Evolutionary conservation across 2,888 invertebrate genomes (phyloP).

Genomic region (Amphipoea oculea): DNA sequence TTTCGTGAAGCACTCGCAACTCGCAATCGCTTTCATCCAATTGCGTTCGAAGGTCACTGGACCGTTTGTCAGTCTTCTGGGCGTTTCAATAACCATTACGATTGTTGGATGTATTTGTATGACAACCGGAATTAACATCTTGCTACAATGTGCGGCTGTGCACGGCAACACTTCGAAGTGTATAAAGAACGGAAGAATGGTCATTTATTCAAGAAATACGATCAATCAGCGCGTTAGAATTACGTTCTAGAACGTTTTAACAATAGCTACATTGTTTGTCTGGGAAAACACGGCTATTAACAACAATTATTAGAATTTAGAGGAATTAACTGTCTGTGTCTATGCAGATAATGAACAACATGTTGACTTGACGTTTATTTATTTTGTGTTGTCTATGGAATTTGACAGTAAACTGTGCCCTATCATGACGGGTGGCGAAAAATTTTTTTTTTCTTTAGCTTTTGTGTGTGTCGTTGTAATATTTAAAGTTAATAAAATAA

Average conservation of each 20-base stretch:
- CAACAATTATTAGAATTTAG: constrained; percentile 7
- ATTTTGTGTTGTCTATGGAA: background rate
- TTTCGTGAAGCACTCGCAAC: background rate
- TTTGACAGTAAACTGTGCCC: background rate
- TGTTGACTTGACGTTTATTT: background rate
- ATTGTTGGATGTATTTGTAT: background rate
- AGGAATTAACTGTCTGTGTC: background rate
- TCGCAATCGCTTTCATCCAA: background rate
- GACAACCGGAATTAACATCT: background rate
- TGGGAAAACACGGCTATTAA: constrained; percentile 18
- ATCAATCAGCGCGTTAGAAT: background rate
- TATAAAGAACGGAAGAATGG: background rate
- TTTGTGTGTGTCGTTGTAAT: background rate
- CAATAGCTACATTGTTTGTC: background rate
- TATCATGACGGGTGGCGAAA: background rate
- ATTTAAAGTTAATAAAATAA: background rate
- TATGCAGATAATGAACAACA: background rate
- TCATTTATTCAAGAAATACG: background rate
- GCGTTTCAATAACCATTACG: background rate
- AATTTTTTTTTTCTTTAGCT: background rate
- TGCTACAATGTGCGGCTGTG: background rate
- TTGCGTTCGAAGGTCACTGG: background rate
- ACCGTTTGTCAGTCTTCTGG: background rate
- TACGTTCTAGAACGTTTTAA: constrained; percentile 13
- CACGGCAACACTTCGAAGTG: background rate